These are phyloP conservation scores for Gymnoscelis rufifasciata DNA, from an alignment of 2,888 invertebrate species.

Conservation along the genomic window DNA sequence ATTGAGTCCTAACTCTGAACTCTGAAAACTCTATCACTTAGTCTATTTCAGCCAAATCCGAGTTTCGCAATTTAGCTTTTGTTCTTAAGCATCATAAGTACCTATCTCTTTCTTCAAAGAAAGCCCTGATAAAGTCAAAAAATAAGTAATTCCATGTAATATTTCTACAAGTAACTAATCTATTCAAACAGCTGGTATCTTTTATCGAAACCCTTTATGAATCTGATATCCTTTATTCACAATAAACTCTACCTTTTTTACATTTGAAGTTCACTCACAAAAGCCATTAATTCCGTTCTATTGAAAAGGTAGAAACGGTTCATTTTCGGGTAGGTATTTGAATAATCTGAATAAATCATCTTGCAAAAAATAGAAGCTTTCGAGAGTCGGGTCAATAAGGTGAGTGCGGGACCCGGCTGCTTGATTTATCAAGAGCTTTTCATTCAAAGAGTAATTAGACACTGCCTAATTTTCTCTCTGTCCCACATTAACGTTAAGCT, in stretches of 20 bases:
- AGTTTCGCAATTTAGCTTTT: too few species aligned
- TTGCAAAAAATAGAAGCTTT: slow-evolving; percentile 4
- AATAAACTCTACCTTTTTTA: slow-evolving; percentile 3
- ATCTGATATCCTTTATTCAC: too few species aligned
- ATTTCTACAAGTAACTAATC: too few species aligned
- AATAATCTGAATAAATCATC: slow-evolving; percentile 18
- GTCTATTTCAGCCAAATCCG: too few species aligned
- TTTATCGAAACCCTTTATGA: slow-evolving; percentile 8
- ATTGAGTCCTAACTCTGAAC: too few species aligned
- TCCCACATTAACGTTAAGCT: slow-evolving; percentile 34
- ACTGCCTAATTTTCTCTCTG: slow-evolving; percentile 39
- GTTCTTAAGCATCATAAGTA: too few species aligned
- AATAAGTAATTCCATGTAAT: too few species aligned
- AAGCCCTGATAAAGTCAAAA: too few species aligned
- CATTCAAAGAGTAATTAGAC: slow-evolving; percentile 38
- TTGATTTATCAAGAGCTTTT: not conserved
- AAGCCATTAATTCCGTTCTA: slow-evolving; percentile 15
- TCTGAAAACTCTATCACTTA: too few species aligned
- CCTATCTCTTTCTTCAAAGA: too few species aligned
- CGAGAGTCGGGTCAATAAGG: not conserved
- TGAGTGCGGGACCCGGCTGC: not conserved
- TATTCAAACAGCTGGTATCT: not conserved
- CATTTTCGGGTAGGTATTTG: slow-evolving; percentile 9
- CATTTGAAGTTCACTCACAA: slow-evolving; percentile 13
- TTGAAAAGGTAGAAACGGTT: slow-evolving; percentile 22